Percentiles rank a stretch among this genome's conserved stretches.
phyloP scores from a whole-genome alignment of 2,113 vertebrate species.

The Gambusia affinis region DNA sequence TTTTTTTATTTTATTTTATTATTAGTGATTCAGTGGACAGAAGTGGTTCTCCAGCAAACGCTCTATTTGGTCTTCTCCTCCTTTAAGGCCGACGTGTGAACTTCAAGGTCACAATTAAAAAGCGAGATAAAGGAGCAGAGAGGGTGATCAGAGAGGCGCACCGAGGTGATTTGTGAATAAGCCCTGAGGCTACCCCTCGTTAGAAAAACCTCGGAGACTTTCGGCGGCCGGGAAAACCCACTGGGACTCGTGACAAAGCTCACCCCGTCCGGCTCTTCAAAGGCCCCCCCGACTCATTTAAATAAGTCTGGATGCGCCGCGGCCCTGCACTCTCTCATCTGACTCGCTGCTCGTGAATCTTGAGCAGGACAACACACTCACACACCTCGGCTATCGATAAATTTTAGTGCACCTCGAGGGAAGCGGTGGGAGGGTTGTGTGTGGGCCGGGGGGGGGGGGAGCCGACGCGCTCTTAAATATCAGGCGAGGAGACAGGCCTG shows the following conservation, averaged over 20 bases:
- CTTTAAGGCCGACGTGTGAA: conserved; percentile 61
- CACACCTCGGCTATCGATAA: conserved; percentile 61
- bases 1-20: neutral
- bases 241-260: conserved; percentile 74
- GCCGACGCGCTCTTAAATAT: conserved; percentile 52
- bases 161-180: conserved; percentile 75
- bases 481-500: conserved; percentile 62
- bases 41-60: conserved; percentile 7
- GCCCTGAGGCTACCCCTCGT: conserved; percentile 76
- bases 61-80: conserved; percentile 37
- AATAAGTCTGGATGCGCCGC: conserved; percentile 55
- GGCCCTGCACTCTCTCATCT: conserved; percentile 35
- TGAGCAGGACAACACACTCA: conserved; percentile 47
- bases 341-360: conserved; percentile 53
- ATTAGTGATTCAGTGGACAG: conserved; percentile 29
- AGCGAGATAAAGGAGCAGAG: conserved; percentile 42
- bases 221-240: conserved; percentile 54
- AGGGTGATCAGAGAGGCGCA: conserved; percentile 76
- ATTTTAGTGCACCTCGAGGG: conserved; percentile 46
- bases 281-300: conserved; percentile 52
- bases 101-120: conserved; percentile 74
- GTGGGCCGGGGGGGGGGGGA: neutral
- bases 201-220: conserved; percentile 73
- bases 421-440: conserved; percentile 1
- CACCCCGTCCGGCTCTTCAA: conserved; percentile 67